Conservation (phyloP, 2,113 vertebrate genomes). For the Leptobrachium ailaonicum region DNA sequence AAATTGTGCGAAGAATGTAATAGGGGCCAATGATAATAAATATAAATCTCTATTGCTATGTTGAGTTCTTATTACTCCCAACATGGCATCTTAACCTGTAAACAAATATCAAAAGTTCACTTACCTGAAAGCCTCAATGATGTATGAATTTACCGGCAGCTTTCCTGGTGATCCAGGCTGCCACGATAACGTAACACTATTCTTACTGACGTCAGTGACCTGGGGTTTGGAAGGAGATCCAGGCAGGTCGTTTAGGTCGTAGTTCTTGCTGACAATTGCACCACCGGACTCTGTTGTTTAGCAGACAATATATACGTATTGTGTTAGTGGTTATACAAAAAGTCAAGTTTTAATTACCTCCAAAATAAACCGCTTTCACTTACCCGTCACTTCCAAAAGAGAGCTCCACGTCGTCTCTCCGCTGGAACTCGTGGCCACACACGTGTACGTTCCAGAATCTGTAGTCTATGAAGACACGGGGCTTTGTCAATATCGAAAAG, state of each 20-base stretch:
- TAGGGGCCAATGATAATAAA: too few relatives aligned
- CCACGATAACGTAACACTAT: constrained; percentile 95
- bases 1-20: too few relatives aligned
- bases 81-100: too few relatives aligned
- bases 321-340: background rate
- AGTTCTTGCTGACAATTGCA: constrained; percentile 77
- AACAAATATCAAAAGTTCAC: too few relatives aligned
- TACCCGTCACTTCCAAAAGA: constrained; percentile 93
- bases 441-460: constrained; percentile 94
- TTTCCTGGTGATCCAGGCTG: constrained; percentile 81
- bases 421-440: constrained; percentile 94
- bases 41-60: too few relatives aligned
- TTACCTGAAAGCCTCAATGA: constrained; percentile 99
- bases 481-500: background rate
- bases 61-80: too few relatives aligned
- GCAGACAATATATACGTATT: background rate
- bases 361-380: background rate
- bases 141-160: constrained; percentile 83
- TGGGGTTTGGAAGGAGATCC: constrained; percentile 95
- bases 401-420: constrained; percentile 97
- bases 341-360: background rate
- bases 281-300: constrained; percentile 77
- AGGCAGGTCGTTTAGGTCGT: constrained; percentile 87
- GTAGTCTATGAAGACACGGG: constrained; percentile 68
- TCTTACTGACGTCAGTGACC: constrained; percentile 96